Base-by-base conservation (phyloP, 2,888 invertebrate genomes). In the Scrobipalpa atriplicella region DNA sequence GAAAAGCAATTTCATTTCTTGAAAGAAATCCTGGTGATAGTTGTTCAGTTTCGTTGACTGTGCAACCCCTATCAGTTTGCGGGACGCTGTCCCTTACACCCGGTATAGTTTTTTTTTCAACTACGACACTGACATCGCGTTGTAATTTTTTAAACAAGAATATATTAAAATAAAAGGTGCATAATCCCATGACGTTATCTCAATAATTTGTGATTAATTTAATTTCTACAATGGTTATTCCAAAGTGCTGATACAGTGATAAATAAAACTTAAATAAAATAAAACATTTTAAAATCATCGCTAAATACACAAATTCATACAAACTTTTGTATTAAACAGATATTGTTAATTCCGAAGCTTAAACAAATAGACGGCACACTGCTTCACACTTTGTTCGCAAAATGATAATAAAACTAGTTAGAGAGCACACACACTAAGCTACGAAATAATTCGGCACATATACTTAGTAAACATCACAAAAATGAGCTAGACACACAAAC, bases 331-430 rank as follows among this genome's bases (percentile, higher is more conserved):
- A 16, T 58, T n/a, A 18, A 11, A 19, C 13, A 61, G 13, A 18
- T 61, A 41, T 62, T 64, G 56, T 54, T 36, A 43, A 58, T 64
- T 62, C 36, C 52, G 61, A 67, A 54, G 54, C 29, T 58, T 38
- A 58, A 18, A 41, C 52, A 52, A 47, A 36, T 16, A 47, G n/a
- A 63, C 63, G 61, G 69, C 70, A 69, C 66, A 68, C 66, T 62
- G 38, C 11, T 67, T 70, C 68, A 71, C 71, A 71, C 68, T 68
- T 70, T 67, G 68, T 67, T 70, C 69, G 58, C 67, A 68, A 68
- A 70, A 68, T 66, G 36, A 68, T 67, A 29, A 58, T 67, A 54
- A 54, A 67, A 67, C 56, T 54, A 64, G 16, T 62, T 67, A 67
- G 65, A 67, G 67, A 67, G 67, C 65, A 67, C 63, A 67, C 66